Evolutionary conservation across 1,140 invertebrate species (phyloP).

Genomic region (Popillia japonica): DNA sequence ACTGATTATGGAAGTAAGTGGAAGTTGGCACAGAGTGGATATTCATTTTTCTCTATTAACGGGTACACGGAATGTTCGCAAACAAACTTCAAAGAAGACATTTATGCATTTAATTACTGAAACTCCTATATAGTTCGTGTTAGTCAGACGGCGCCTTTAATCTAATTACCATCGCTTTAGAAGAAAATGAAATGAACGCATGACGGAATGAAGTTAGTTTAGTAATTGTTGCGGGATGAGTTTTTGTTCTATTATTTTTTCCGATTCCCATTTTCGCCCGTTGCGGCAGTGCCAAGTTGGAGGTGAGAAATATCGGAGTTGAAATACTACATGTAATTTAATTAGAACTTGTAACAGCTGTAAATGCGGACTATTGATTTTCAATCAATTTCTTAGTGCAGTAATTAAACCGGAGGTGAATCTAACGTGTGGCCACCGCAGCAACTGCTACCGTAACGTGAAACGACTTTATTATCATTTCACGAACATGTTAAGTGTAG

Average conservation of each 20-base stretch:
- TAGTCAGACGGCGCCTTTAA: not conserved
- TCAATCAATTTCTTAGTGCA: conserved; percentile 29
- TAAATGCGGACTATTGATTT: conserved; percentile 37
- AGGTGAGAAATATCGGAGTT: conserved; percentile 26
- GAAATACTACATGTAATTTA: conserved; percentile 34
- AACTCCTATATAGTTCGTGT: not conserved
- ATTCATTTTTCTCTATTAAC: too few relatives aligned
- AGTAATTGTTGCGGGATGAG: not conserved
- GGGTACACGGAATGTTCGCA: too few relatives aligned
- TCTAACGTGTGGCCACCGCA: not conserved
- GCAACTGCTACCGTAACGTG: not conserved
- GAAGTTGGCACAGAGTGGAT: too few relatives aligned
- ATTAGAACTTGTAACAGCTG: conserved; percentile 37
- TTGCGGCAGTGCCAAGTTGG: not conserved
- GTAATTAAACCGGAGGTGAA: conserved; percentile 20
- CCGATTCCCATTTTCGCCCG: not conserved
- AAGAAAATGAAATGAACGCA: conserved; percentile 9
- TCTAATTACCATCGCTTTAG: not conserved
- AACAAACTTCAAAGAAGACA: not conserved
- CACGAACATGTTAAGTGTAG: conserved; percentile 4
- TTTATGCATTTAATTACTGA: not conserved
- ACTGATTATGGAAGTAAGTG: too few relatives aligned
- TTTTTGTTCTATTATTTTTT: not conserved
- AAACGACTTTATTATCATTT: conserved; percentile 14
- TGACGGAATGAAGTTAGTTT: conserved; percentile 14